Base-by-base conservation (phyloP, 64 coral and sea anemone species). In the Porites australiensis region DNA sequence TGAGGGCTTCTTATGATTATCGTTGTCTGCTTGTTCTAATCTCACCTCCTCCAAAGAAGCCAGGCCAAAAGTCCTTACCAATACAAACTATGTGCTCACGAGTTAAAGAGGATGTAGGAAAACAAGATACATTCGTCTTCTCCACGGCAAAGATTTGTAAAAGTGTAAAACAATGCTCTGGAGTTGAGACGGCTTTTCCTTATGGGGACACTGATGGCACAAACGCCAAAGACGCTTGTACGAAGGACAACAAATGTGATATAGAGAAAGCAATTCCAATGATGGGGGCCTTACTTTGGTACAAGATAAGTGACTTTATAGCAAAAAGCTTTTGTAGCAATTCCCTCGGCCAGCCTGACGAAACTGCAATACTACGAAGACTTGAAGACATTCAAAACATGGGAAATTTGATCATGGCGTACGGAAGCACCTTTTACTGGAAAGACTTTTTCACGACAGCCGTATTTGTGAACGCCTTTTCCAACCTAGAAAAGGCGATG, bases 211-310 rank as follows among this genome's bases (percentile, higher is more conserved):
- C 44, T 11, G 63, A 68, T 19, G 81, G 81, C 61, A 84, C 81
- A 52, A 84, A 5, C 21, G 15, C 63, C 21, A 50, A 68, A 19
- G 81, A 68, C 68, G 81, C 81, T 14, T 84, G 81, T 68, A 15
- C 61, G 51, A 19, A 84, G 3, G 18, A 68, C 44, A 47, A 84
- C 9, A 44, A 51, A 2, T 84, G 81, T 51, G 62, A 84, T 45
- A 63, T 84, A 19, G 81, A 0, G 22, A 69, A 66, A 66, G 81
- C 62, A 6, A 6, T 84, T 21, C 81, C 81, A 2, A 84, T 84
- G 81, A 84, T 84, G 81, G 81, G 81, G 11, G 81, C 62, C 45
- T 84, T 84, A 60, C 61, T 84, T 18, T 84, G 81, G 81, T 84
- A 84, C 81, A 84, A 84, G 47, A 67, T 68, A 44, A 84, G 81